Base-by-base conservation (phyloP, 2,113 vertebrate genomes). In the Bufo gargarizans region DNA sequence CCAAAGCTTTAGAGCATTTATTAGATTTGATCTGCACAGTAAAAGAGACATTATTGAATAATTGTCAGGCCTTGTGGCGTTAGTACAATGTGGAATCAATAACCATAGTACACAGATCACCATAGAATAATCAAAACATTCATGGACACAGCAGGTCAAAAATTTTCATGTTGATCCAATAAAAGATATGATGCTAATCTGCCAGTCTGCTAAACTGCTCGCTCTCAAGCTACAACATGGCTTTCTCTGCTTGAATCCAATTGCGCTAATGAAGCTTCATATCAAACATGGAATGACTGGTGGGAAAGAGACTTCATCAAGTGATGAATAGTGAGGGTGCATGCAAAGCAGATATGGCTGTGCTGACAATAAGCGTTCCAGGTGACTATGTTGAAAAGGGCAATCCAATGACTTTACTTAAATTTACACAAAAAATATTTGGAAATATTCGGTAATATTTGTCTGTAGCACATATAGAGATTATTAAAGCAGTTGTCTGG, bases 151-250 rank as follows among this genome's bases (percentile, higher is more conserved):
- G 87, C 80, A 77, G 87, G 87, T 61, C 69, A 83, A 59, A 65
- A 88, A 67, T 84, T 53, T 88, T 88, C 87, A 83, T 88, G 80
- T 88, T 88, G 80, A 83, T 84, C 80, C 87, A 88, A 83, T 88
- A 88, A 88, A 59, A 67, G 80, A 77, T 88, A 88, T 77, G n/a
- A 82, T 61, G 53, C 77, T 87, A 82, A 88, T 88, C 58, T 88
- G n/a, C 69, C 86, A 33, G 79, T 19, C 82, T 22, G 82, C 63
- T 78, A 33, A 78, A 77, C 59, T 67, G 61, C 59, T 78, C 74
- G 22, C 59, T 78, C 76, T 86, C 59, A 86, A 76, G 55, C n/a
- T 49, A 53, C 81, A 83, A 84, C 82, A 43, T 83, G 82, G 63
- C 45, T 55, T 19, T 22, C 82, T 69, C 82, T 84, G 82, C 65